These are phyloP conservation scores for Drosophila burlai DNA, from an alignment of 1,140 invertebrate genomes.

Conservation along the genomic window DNA sequence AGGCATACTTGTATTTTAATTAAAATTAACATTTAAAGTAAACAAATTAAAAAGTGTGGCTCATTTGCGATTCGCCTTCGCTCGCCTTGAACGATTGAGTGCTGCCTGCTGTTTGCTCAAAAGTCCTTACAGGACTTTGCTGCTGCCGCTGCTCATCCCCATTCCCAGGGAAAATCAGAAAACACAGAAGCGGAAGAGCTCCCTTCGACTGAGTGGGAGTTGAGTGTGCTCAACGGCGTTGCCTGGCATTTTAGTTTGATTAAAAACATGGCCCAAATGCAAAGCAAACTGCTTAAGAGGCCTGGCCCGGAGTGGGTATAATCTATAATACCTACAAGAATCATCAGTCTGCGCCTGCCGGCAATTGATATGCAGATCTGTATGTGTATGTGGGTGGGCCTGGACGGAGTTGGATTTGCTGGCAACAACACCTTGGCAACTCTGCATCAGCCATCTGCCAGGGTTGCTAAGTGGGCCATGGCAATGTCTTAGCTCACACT, in stretches of 20 bases:
- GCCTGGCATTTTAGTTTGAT: constrained; percentile 79
- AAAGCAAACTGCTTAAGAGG: constrained; percentile 22
- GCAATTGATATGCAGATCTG: constrained; percentile 69
- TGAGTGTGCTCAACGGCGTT: constrained; percentile 41
- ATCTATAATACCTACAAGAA: constrained; percentile 46
- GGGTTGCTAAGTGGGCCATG: constrained; percentile 48
- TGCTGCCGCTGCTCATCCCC: constrained; percentile 5
- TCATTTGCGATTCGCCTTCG: constrained; percentile 3
- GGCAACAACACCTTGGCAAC: constrained; percentile 50
- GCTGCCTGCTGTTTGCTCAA: constrained; percentile 14
- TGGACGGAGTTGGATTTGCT: constrained; percentile 10
- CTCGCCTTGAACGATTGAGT: constrained; percentile 6
- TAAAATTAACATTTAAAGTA: constrained; percentile 8
- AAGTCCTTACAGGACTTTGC: constrained; percentile 6
- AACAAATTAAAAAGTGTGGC: constrained; percentile 12
- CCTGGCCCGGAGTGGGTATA: constrained; percentile 12
- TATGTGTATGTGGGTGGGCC: neutral
- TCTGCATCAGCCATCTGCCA: constrained; percentile 24
- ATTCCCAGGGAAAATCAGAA: constrained; percentile 4
- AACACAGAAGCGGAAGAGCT: neutral
- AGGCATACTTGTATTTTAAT: constrained; percentile 9
- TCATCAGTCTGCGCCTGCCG: constrained; percentile 35
- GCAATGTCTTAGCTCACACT: constrained; percentile 21
- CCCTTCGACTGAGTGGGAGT: constrained; percentile 1
- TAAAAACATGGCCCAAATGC: constrained; percentile 63